phyloP scores from a whole-genome alignment of 2,797 vertebrate genomes.

The Cyclura pinguis region DNA sequence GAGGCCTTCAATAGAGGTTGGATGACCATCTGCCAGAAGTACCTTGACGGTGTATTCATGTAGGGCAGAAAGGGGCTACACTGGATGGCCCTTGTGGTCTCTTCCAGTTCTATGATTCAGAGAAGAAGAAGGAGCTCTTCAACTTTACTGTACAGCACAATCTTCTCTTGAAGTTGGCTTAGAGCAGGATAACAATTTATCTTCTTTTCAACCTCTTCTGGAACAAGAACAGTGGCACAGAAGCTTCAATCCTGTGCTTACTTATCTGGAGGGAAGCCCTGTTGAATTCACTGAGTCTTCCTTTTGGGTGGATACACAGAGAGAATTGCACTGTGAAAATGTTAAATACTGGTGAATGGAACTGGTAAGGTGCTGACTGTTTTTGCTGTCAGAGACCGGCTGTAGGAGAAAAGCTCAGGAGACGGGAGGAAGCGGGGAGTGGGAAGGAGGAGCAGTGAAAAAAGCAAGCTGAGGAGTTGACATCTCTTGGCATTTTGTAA shows the following conservation, averaged over 20 bases:
- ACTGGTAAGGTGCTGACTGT: slow-evolving; percentile 82
- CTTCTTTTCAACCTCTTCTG: slow-evolving; percentile 76
- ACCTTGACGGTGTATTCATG: no score
- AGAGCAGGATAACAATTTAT: slow-evolving; percentile 81
- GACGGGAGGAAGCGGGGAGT: slow-evolving; percentile 69
- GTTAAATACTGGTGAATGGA: slow-evolving; percentile 84
- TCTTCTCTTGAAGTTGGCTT: slow-evolving; percentile 70
- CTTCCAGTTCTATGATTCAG: no score
- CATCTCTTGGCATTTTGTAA: slow-evolving; percentile 85
- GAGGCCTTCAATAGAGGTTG: no score
- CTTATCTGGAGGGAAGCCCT: not conserved
- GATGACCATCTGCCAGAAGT: no score
- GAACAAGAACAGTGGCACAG: slow-evolving; percentile 35
- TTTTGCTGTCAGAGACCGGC: slow-evolving; percentile 81
- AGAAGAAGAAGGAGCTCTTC: slow-evolving; percentile 25
- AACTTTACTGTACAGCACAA: slow-evolving; percentile 67
- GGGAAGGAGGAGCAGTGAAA: slow-evolving; percentile 65
- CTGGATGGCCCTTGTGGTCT: no score
- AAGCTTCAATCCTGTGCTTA: slow-evolving; percentile 3
- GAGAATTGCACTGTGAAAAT: slow-evolving; percentile 66
- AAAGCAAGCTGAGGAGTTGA: slow-evolving; percentile 73
- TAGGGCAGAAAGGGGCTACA: no score
- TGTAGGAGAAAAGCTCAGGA: slow-evolving; percentile 75
- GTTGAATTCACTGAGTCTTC: not conserved
- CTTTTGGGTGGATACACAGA: not conserved